Evolutionary conservation across 2,113 vertebrate genomes (phyloP), one percentile per base, ranked within the genome.

Genomic region (Nycticebus coucang): DNA sequence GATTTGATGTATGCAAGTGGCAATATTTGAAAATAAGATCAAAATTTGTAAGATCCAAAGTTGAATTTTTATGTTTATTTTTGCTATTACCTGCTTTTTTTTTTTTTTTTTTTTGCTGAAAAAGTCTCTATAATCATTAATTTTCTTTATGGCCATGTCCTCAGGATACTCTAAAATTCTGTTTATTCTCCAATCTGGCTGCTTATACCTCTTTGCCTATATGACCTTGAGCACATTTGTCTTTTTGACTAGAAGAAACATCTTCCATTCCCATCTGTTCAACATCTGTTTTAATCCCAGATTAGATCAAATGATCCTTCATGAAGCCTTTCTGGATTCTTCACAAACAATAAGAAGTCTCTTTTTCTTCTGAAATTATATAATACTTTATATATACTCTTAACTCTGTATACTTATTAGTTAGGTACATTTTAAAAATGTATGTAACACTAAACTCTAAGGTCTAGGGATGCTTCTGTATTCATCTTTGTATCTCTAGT

Each of bases 21-120:
- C 50, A 74, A 55, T 50, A 88, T 89, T 93, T 60, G 2, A 88
- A 93, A 28, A 68, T 59, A 68, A 35, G 62, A 78, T 87, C 26
- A 26, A 94, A 53, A 96, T 87, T 88, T 93, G 57, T 57, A 68
- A 78, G 50, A n/a, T 55, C 17, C 28, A 55, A 82, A 87, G 22
- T 68, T 3, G 72, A 45, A 82, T 95, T 71, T 84, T 96, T 72
- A 75, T 18, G 78, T 84, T 83, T 91, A 91, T 88, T 88, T 95
- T 53, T 91, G 21, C 21, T 75, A 2, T 87, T 71, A 2, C 35
- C 50, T 28, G 10, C 8, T 10, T 50, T 50, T 50, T 50, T 50
- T 50, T 50, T 10, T 50, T 10, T 10, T 8, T 50, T 50, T 50
- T 4, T 50, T 41, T 21, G 41, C 41, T 59, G 19, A 89, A 77